Conservation (phyloP, 2,888 invertebrate species). For the Lottia scabra region DNA sequence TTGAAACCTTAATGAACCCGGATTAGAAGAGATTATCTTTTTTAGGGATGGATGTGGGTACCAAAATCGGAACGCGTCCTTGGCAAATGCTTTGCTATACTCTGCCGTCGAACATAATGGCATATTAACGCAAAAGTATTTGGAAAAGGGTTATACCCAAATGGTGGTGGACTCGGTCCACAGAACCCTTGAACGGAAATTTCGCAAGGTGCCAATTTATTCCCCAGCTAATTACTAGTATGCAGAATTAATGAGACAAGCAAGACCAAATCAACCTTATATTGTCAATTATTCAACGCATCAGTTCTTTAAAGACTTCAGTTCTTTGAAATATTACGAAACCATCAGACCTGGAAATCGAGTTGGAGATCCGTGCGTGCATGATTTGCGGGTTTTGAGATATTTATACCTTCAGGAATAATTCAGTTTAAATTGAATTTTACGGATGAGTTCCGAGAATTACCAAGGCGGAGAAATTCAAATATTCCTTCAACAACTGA, state of each 20-base stretch:
- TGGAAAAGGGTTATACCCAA: constrained; percentile 33
- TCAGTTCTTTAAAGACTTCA: constrained; percentile 23
- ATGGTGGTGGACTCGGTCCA: constrained; percentile 32
- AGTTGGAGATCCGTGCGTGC: constrained; percentile 24
- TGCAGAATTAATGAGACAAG: constrained; percentile 12
- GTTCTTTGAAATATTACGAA: constrained; percentile 14
- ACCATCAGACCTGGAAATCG: constrained; percentile 25
- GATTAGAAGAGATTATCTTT: background rate
- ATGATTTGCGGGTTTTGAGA: constrained; percentile 19
- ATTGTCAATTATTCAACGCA: constrained; percentile 21
- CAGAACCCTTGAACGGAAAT: constrained; percentile 20
- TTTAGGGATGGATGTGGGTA: background rate
- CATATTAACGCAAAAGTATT: constrained; percentile 19
- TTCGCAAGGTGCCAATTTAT: constrained; percentile 19
- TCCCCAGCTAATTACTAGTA: constrained; percentile 10
- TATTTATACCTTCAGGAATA: constrained; percentile 22
- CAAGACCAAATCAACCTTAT: constrained; percentile 9
- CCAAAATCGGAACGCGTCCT: background rate
- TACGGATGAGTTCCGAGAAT: background rate
- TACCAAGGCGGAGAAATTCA: background rate
- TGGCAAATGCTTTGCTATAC: background rate
- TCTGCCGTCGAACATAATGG: constrained; percentile 10
- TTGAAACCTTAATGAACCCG: background rate
- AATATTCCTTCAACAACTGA: background rate
- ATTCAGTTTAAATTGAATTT: background rate